phyloP scores from a whole-genome alignment of 2,113 vertebrate genomes.

The Antechinus flavipes region DNA sequence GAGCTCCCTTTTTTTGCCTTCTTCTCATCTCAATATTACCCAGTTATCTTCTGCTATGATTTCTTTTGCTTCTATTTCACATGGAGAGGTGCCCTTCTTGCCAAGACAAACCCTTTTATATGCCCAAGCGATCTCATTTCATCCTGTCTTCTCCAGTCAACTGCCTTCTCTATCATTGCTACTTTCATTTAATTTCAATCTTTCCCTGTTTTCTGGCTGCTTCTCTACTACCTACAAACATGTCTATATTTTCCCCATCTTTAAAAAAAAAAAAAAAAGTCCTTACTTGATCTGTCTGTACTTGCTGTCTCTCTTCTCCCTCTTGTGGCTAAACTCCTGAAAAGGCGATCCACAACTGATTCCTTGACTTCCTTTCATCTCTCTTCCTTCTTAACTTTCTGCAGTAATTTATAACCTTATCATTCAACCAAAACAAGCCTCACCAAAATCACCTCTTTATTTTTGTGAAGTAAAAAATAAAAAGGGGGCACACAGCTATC shows the following conservation, averaged over 20 bases:
- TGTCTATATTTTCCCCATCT: neutral
- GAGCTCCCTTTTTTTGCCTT: no score
- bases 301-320: neutral
- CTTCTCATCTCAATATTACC: no score
- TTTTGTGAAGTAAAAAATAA: no score
- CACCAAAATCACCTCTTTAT: no score
- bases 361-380: neutral
- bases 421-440: neutral
- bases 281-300: neutral
- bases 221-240: neutral
- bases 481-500: no score
- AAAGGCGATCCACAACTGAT: neutral
- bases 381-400: neutral
- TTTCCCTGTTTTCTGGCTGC: neutral
- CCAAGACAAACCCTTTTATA: neutral
- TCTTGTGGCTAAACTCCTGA: neutral
- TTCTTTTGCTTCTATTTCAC: no score
- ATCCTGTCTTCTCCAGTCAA: neutral
- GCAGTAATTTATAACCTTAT: neutral
- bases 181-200: neutral
- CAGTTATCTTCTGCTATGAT: no score
- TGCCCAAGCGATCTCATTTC: neutral
- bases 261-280: neutral
- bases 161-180: neutral
- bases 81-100: neutral